Conservation (phyloP, 2,797 vertebrate species). For the Harpagifer antarcticus region DNA sequence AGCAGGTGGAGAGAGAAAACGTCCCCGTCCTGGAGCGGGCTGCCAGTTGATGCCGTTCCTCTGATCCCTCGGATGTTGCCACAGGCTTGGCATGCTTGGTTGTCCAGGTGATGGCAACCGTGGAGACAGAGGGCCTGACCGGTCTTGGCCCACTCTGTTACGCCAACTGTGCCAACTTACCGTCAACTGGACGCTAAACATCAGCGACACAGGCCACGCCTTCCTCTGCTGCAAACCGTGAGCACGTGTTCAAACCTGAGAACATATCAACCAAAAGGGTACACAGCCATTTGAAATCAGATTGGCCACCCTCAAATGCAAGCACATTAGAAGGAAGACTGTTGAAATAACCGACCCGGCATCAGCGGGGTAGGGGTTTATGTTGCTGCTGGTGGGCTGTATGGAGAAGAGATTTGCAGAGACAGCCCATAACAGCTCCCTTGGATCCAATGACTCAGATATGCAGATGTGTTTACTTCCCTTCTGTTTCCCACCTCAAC, state of each 20-base stretch:
- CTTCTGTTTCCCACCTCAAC: conserved; percentile 80
- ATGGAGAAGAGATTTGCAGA: conserved; percentile 78
- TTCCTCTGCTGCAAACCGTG: conserved; percentile 31
- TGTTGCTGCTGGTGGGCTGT: conserved; percentile 69
- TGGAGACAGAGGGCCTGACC: conserved; percentile 78
- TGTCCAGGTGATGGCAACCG: conserved; percentile 76
- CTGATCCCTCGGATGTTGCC: conserved; percentile 63
- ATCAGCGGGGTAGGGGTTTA: conserved; percentile 46
- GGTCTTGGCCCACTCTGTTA: conserved; percentile 75
- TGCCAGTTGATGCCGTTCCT: conserved; percentile 64
- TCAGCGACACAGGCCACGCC: conserved; percentile 53
- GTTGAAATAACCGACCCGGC: conserved; percentile 69
- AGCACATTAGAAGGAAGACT: conserved; percentile 47
- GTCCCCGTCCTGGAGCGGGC: conserved; percentile 7
- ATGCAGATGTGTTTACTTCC: conserved; percentile 86
- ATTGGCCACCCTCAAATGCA: conserved; percentile 57
- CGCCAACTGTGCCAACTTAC: conserved; percentile 75
- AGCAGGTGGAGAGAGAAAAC: conserved; percentile 32
- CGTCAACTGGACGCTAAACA: conserved; percentile 73
- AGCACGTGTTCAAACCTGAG: conserved; percentile 39
- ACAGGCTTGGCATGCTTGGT: conserved; percentile 64
- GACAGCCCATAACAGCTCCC: conserved; percentile 82
- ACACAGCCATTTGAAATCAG: conserved; percentile 47
- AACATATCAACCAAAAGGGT: conserved; percentile 29
- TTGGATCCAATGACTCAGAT: conserved; percentile 86